These are phyloP conservation scores for Adelphocoris suturalis DNA, from an alignment of 2,888 invertebrate genomes.

Conservation along the genomic window DNA sequence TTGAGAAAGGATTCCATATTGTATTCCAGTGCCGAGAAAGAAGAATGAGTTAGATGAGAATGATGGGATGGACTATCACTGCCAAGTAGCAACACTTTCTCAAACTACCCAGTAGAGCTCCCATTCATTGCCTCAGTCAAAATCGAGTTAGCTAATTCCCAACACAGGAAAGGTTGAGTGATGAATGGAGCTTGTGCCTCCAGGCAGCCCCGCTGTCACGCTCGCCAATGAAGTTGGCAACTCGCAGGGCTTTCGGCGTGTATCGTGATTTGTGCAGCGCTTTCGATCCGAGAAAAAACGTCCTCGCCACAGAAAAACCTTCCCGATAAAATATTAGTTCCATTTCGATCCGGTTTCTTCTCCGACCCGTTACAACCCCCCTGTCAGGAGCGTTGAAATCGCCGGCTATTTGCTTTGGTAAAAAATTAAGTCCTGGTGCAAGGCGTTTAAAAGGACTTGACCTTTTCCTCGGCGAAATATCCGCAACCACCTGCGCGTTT, in stretches of 20 bases:
- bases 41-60: too few species aligned
- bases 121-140: slow-evolving; percentile 25
- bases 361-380: not conserved
- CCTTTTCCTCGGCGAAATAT: not conserved
- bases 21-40: too few species aligned
- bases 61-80: too few species aligned
- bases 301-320: not conserved
- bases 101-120: not conserved
- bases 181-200: not conserved
- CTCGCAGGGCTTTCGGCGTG: slow-evolving; percentile 22
- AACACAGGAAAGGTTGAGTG: not conserved
- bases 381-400: slow-evolving; percentile 4
- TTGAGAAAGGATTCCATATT: too few species aligned
- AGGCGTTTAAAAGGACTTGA: not conserved
- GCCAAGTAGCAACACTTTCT: too few species aligned
- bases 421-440: not conserved
- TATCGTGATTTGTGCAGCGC: slow-evolving; percentile 1
- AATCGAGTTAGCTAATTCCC: slow-evolving; percentile 27
- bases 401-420: slow-evolving; percentile 15
- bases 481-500: slow-evolving; percentile 16
- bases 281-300: slow-evolving; percentile 12
- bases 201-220: not conserved
- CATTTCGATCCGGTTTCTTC: slow-evolving; percentile 30
- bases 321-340: slow-evolving; percentile 23
- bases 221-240: slow-evolving; percentile 16